Evolutionary conservation across 2,113 vertebrate species (phyloP).

Genomic region (Silurus asotus): DNA sequence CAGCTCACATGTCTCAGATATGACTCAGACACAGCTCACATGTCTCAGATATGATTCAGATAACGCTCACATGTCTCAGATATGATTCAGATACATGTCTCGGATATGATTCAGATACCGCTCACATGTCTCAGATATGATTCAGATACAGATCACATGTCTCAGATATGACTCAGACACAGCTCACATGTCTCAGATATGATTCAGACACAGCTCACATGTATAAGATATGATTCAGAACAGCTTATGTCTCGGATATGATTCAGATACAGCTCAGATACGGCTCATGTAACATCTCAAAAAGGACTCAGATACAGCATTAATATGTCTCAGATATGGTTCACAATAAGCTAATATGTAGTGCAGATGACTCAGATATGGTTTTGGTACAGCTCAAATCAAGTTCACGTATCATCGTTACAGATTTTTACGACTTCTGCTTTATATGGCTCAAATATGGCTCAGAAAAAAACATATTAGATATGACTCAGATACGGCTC

Average conservation of each 20-base stretch:
- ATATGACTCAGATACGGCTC: neutral
- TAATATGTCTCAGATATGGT: too few species aligned
- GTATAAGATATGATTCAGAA: neutral
- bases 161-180: neutral
- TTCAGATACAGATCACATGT: neutral
- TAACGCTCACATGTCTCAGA: neutral
- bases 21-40: neutral
- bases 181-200: neutral
- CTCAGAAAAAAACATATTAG: neutral
- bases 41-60: neutral
- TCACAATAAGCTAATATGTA: too few species aligned
- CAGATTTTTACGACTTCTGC: too few species aligned
- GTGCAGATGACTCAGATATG: too few species aligned
- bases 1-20: too few species aligned
- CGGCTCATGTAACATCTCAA: neutral
- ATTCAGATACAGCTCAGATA: neutral
- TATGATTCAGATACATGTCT: neutral
- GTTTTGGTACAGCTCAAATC: too few species aligned
- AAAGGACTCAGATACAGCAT: neutral
- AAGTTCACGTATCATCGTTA: too few species aligned
- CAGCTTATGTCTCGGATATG: neutral
- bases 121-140: neutral
- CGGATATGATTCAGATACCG: neutral
- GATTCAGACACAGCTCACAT: neutral
- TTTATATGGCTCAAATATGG: neutral